Percentiles rank a stretch among this genome's conserved stretches.
Evolutionary conservation across 2,888 invertebrate genomes (phyloP).

Genomic region (Cosmia trapezina): DNA sequence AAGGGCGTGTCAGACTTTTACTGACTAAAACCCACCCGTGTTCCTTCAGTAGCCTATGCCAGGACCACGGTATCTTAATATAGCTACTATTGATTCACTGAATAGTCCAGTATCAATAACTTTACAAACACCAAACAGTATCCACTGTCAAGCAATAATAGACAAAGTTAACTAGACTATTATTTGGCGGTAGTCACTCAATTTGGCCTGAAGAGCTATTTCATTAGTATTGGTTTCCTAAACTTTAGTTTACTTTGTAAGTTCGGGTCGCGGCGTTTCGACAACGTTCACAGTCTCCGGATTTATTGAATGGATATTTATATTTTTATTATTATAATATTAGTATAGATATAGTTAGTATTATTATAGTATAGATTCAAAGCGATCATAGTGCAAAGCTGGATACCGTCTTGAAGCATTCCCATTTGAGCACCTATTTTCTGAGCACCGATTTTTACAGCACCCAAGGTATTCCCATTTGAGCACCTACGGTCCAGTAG

Average conservation of each 20-base stretch:
- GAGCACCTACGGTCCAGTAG: too few species aligned
- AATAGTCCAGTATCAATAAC: slow-evolving; percentile 34
- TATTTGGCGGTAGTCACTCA: slow-evolving; percentile 55
- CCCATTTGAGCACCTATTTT: too few species aligned
- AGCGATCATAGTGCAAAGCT: neutral
- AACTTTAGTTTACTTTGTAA: slow-evolving; percentile 34
- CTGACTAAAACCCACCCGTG: too few species aligned
- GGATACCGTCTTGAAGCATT: too few species aligned
- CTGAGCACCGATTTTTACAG: too few species aligned
- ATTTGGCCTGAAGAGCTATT: slow-evolving; percentile 58
- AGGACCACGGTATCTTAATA: too few species aligned
- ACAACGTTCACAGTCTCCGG: neutral
- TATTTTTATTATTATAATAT: too few species aligned
- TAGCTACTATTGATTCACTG: neutral
- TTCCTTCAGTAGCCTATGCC: too few species aligned
- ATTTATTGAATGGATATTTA: slow-evolving; percentile 22
- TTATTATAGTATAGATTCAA: neutral
- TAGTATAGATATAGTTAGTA: too few species aligned
- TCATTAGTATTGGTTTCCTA: slow-evolving; percentile 48
- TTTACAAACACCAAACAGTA: slow-evolving; percentile 31
- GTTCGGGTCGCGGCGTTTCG: slow-evolving; percentile 25
- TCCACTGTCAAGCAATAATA: slow-evolving; percentile 30
- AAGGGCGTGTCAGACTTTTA: too few species aligned
- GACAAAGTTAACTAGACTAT: slow-evolving; percentile 54
- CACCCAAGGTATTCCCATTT: too few species aligned